Evolutionary conservation across 2,797 vertebrate genomes (phyloP).

Genomic region (Pipistrellus kuhlii): DNA sequence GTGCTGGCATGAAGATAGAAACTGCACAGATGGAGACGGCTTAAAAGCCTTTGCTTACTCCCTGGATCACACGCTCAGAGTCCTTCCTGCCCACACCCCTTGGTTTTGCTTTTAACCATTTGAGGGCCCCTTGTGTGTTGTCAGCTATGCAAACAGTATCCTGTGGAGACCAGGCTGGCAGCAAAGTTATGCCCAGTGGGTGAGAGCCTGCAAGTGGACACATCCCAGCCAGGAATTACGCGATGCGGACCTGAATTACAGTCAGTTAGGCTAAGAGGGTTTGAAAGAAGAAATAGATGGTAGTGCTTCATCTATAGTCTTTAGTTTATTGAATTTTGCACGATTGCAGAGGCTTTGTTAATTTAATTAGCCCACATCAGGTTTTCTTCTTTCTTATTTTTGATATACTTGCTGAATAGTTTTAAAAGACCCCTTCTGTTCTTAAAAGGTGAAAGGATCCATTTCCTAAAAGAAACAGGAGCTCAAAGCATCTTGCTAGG

Average conservation of each 20-base stretch:
- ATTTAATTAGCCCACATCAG: not conserved
- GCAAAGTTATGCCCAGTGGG: fast-evolving
- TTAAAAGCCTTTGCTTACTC: not conserved
- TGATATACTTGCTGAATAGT: not conserved
- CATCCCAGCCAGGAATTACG: fast-evolving
- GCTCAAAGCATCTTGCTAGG: slow-evolving; percentile 34
- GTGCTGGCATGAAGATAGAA: not conserved
- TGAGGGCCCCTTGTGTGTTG: not conserved
- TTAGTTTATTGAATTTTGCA: not conserved
- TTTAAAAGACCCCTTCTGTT: slow-evolving; percentile 68
- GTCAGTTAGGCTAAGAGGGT: no score
- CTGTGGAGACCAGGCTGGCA: not conserved
- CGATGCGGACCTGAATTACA: not conserved
- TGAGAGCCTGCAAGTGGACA: not conserved
- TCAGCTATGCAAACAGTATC: not conserved
- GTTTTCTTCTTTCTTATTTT: not conserved
- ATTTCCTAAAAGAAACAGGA: slow-evolving; percentile 70
- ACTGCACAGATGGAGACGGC: not conserved
- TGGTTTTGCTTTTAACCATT: slow-evolving; percentile 20
- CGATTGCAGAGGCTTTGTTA: not conserved
- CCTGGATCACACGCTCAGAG: not conserved
- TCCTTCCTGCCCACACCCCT: not conserved
- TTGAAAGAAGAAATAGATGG: not conserved
- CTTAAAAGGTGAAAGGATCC: slow-evolving; percentile 37
- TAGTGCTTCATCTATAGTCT: not conserved